A percentile compares a stretch with the other conserved stretches of the same genome.
Conservation (phyloP, 2,888 invertebrate genomes). For the Osmoderma eremita region DNA sequence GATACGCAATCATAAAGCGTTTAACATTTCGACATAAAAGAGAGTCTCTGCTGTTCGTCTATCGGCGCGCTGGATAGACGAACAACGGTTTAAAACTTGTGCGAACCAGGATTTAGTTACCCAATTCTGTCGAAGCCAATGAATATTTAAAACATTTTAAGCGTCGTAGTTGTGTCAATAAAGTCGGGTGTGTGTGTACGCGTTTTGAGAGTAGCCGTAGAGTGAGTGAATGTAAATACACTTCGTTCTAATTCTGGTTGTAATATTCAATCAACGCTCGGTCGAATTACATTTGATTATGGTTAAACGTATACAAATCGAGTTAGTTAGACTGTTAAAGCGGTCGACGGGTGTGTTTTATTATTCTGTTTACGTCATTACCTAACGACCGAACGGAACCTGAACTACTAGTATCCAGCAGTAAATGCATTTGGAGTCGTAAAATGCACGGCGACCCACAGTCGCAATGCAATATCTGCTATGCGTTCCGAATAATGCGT, state of each 20-base stretch:
- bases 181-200: conserved; percentile 6
- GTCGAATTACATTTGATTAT: conserved; percentile 42
- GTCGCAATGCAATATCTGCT: conserved; percentile 21
- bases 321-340: conserved; percentile 35
- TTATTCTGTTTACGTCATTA: conserved; percentile 38
- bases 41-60: conserved; percentile 13
- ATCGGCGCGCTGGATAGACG: conserved; percentile 15
- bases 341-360: conserved; percentile 36
- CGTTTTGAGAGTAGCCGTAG: conserved; percentile 6
- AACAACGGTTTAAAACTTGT: conserved; percentile 11
- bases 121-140: conserved; percentile 27
- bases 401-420: conserved; percentile 13
- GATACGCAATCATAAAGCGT: conserved; percentile 31
- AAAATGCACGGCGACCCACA: conserved; percentile 23
- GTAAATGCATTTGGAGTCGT: conserved; percentile 22
- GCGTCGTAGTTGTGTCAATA: conserved; percentile 35
- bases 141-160: conserved; percentile 41
- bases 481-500: not conserved
- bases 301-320: conserved; percentile 38
- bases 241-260: conserved; percentile 39
- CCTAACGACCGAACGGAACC: conserved; percentile 29
- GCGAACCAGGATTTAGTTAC: conserved; percentile 13
- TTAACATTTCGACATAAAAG: conserved; percentile 33
- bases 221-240: conserved; percentile 35
- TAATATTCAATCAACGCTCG: conserved; percentile 41